A percentile compares a stretch with the other conserved stretches of the same genome.
Conservation (phyloP, 2,113 vertebrate species). For the Falcunculus frontatus region DNA sequence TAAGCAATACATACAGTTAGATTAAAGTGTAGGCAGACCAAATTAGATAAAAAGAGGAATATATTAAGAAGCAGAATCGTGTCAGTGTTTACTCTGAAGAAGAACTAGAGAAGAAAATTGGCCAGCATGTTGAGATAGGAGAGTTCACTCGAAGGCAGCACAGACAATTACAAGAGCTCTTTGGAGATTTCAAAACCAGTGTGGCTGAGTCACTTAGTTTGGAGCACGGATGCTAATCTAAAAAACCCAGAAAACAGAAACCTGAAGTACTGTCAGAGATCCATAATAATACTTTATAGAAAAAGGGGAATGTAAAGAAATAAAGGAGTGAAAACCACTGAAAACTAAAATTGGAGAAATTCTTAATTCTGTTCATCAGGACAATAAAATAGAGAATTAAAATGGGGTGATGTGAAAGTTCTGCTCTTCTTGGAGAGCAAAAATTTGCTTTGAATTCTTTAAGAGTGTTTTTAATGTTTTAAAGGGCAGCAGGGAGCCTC, state of each 20-base stretch:
- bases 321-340: neutral
- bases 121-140: neutral
- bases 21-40: constrained; percentile 42
- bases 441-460: neutral
- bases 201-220: neutral
- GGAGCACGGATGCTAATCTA: neutral
- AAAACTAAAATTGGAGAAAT: neutral
- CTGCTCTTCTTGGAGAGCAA: neutral
- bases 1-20: constrained; percentile 13
- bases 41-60: constrained; percentile 59
- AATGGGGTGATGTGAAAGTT: neutral
- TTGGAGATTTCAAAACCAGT: neutral
- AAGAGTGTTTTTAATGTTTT: neutral
- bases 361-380: neutral
- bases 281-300: neutral
- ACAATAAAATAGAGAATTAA: neutral
- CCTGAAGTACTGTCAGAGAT: neutral
- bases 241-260: neutral
- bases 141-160: neutral
- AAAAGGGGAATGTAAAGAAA: neutral
- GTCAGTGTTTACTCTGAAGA: constrained; percentile 44
- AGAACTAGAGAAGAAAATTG: constrained; percentile 23
- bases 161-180: neutral
- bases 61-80: constrained; percentile 37
- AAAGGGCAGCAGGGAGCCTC: neutral